phyloP scores from a whole-genome alignment of 2,113 vertebrate genomes.

The Orientallactaga bullata region DNA sequence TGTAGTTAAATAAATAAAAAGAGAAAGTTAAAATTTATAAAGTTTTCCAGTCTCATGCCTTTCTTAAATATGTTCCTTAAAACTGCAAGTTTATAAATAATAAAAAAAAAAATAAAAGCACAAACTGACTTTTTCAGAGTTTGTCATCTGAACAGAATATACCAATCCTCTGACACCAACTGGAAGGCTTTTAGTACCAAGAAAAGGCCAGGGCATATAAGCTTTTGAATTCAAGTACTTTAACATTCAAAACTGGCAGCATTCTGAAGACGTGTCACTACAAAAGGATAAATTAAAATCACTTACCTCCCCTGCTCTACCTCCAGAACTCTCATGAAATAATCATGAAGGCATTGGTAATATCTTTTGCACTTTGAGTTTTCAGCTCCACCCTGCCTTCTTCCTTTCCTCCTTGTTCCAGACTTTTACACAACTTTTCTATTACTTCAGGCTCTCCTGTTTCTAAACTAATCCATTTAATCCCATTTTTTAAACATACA shows the following conservation, averaged over 20 bases:
- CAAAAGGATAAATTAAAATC: not conserved
- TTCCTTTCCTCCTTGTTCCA: not conserved
- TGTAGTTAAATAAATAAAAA: no score
- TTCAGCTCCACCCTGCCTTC: not conserved
- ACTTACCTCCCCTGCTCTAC: not conserved
- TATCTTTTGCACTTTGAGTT: not conserved
- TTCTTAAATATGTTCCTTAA: slow-evolving; percentile 70
- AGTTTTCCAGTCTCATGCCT: slow-evolving; percentile 33
- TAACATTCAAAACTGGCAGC: slow-evolving; percentile 36
- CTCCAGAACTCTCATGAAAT: not conserved
- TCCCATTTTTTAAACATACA: not conserved
- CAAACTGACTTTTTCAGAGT: slow-evolving; percentile 45
- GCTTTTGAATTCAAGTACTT: slow-evolving; percentile 34
- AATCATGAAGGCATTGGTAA: not conserved
- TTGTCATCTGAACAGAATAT: slow-evolving; percentile 55
- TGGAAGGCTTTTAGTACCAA: slow-evolving; percentile 25
- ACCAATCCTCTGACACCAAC: slow-evolving; percentile 13
- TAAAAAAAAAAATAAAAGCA: not conserved
- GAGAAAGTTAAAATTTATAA: slow-evolving; percentile 63
- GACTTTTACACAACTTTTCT: not conserved
- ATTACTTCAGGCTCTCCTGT: not conserved
- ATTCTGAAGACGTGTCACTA: slow-evolving; percentile 25
- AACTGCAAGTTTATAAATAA: slow-evolving; percentile 49
- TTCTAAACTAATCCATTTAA: slow-evolving; percentile 11
- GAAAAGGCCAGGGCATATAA: not conserved